Base-by-base conservation (phyloP, 2,113 vertebrate species). In the Poicephalus meyeri region DNA sequence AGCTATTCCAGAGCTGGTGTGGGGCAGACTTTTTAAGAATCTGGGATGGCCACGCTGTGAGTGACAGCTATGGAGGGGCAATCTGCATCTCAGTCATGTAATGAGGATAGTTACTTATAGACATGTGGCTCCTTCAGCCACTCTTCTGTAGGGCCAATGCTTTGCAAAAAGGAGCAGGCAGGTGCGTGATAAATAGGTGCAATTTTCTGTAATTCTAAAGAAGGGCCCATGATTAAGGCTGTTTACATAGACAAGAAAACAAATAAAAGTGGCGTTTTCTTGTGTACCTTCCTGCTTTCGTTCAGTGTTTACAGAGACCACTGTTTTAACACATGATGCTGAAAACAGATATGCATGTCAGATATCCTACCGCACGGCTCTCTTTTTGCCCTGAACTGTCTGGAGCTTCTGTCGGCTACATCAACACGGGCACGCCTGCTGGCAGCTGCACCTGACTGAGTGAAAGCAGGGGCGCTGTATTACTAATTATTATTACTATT, bases 241-340 rank as follows among this genome's bases (percentile, higher is more conserved):
- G 37, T 6, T 39, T 46, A 26, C 1, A 37, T 0, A 4, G 31
- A 3, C 18, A 19, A 21, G 2, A 28, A 68, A 66, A 33, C 0
- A 10, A 16, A 47, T 29, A 2, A 35, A 18, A 5, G 26, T 21
- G 20, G 2, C 0, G 1, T 20, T 76, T 60, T 23, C 26, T 50
- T 1, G 7, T 5, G 1, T 13, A 2, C n/a, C 33, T 41, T 37
- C 25, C 29, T 11, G 5, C 23, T 13, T 50, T 58, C 9, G 8
- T 9, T 14, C 18, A 20, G 9, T 0, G 24, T 8, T 28, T 80
- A 12, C 25, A 28, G 19, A 77, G 13, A 3, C 5, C 3, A 2
- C 11, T 0, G 0, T 20, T 65, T 46, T 13, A 18, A 31, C 3
- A 3, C 0, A 2, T 0, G 9, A 2, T 50, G 35, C n/a, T 16